Evolutionary conservation across 1,140 invertebrate genomes (phyloP).

Genomic region (Bombyx mandarina): DNA sequence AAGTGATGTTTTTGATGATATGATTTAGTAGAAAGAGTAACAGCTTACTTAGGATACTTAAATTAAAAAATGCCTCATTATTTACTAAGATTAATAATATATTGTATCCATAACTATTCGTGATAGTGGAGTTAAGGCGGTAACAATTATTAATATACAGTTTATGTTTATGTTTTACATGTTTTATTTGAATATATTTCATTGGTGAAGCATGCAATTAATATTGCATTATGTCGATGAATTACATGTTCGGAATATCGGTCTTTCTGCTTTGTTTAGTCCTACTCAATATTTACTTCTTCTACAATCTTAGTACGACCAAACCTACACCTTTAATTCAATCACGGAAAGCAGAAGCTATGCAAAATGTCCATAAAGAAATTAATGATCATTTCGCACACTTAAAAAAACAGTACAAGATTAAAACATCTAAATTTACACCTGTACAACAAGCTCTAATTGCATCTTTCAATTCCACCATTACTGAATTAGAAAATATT

Average conservation of each 20-base stretch:
- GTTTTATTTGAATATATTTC: too few relatives aligned
- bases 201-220: too few relatives aligned
- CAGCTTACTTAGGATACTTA: too few relatives aligned
- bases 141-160: too few relatives aligned
- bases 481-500: conserved; percentile 24
- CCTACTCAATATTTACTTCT: conserved; percentile 55
- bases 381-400: conserved; percentile 51
- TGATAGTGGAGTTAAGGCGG: too few relatives aligned
- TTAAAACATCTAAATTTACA: conserved; percentile 40
- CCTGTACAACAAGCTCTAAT: conserved; percentile 36
- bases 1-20: too few relatives aligned
- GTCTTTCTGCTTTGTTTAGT: conserved; percentile 51
- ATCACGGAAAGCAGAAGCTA: conserved; percentile 34
- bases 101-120: too few relatives aligned
- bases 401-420: conserved; percentile 47
- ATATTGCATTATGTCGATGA: conserved; percentile 45
- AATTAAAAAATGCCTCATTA: too few relatives aligned
- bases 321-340: conserved; percentile 31
- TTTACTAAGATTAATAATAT: too few relatives aligned
- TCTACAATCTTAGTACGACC: conserved; percentile 44
- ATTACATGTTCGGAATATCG: conserved; percentile 57
- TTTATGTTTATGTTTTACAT: too few relatives aligned
- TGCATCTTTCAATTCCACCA: conserved; percentile 37
- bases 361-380: conserved; percentile 42
- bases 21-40: too few relatives aligned